Conservation (phyloP, 2,888 invertebrate species). For the Alitta virens region DNA sequence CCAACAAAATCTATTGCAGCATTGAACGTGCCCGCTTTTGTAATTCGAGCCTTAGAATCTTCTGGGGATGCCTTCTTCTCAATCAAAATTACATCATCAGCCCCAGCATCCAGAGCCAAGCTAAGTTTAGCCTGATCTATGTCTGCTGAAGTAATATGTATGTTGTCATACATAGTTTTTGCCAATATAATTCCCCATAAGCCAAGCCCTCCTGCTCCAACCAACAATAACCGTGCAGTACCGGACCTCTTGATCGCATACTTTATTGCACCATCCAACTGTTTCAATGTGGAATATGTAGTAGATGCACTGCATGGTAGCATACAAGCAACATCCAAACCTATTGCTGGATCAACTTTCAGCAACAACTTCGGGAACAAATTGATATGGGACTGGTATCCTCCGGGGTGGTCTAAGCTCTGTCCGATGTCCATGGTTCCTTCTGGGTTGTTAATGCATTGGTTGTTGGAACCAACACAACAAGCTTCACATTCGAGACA, state of each 20-base stretch:
- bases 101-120: constrained; percentile 1
- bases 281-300: constrained; percentile 1
- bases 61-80: neutral
- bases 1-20: constrained; percentile 8
- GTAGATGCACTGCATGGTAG: constrained; percentile 16
- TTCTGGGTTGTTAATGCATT: no score
- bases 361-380: no score
- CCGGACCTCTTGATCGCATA: neutral
- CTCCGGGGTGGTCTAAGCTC: no score
- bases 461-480: no score
- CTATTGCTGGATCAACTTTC: no score
- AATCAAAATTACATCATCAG: constrained; percentile 1
- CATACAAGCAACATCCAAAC: constrained; percentile 6
- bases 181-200: constrained; percentile 17
- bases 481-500: no score
- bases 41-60: neutral
- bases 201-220: constrained; percentile 20
- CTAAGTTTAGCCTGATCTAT: neutral
- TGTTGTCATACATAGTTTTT: constrained; percentile 9
- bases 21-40: neutral
- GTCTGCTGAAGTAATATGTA: neutral
- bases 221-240: constrained; percentile 7
- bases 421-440: no score
- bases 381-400: no score
- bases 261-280: neutral